These are phyloP conservation scores for Manduca sexta DNA, from an alignment of 1,140 invertebrate species.

Conservation along the genomic window DNA sequence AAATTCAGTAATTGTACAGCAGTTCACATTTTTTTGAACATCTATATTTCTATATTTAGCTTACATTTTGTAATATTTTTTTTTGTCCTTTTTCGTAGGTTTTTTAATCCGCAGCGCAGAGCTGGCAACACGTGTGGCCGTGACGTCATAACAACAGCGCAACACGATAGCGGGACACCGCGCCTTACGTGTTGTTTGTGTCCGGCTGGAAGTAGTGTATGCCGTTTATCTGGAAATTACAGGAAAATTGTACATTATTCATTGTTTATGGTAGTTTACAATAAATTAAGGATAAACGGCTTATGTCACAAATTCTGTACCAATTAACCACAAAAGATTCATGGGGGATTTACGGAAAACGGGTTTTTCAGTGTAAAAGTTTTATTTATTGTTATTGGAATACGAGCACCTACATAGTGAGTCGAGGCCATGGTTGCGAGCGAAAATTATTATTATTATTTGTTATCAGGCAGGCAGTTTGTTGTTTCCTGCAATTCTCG, in stretches of 20 bases:
- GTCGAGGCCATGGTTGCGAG: no score
- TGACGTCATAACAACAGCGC: slow-evolving; percentile 7
- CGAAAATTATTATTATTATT: no score
- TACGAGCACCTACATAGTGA: no score
- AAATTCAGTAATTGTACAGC: background rate
- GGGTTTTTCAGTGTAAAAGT: no score
- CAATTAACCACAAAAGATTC: no score
- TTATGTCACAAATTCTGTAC: no score
- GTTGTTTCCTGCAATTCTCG: no score
- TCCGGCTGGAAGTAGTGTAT: slow-evolving; percentile 82
- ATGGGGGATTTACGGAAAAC: no score
- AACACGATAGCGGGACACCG: background rate
- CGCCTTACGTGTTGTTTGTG: slow-evolving; percentile 64
- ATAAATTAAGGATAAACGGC: background rate
- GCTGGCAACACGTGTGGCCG: slow-evolving; percentile 15
- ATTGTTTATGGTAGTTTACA: background rate
- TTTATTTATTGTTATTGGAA: no score
- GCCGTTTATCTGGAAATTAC: slow-evolving; percentile 83
- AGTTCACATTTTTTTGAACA: background rate
- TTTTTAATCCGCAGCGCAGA: no score
- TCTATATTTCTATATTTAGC: no score
- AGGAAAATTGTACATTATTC: background rate
- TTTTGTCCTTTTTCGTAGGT: background rate
- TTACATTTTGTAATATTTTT: background rate
- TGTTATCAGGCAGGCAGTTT: no score